A percentile compares a stretch with the other conserved stretches of the same genome.
These are phyloP conservation scores for Eremophila alpestris DNA, from an alignment of 2,797 vertebrate species.

Conservation along the genomic window DNA sequence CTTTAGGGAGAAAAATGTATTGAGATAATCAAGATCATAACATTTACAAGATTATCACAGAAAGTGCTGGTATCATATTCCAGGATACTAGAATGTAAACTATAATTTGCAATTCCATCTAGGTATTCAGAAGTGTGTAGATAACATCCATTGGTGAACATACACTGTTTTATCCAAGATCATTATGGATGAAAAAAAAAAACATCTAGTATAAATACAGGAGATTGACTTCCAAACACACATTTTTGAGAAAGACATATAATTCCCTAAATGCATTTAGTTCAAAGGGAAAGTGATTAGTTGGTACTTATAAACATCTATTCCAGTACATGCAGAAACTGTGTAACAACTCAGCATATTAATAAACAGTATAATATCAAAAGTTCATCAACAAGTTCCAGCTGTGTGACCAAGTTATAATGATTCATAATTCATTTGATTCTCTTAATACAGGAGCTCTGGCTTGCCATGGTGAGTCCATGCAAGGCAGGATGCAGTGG, in stretches of 20 bases:
- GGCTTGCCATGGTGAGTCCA: neutral
- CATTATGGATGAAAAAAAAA: neutral
- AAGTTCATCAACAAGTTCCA: neutral
- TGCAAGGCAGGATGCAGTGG: neutral
- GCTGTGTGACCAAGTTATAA: neutral
- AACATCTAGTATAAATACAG: neutral
- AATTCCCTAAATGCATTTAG: fast-evolving
- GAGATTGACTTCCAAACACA: neutral
- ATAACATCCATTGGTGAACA: neutral
- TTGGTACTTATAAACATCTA: neutral
- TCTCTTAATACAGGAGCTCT: neutral
- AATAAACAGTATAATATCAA: neutral
- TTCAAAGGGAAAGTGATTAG: neutral
- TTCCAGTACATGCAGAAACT: neutral
- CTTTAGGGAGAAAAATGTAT: neutral
- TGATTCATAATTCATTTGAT: neutral
- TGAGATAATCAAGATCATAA: neutral
- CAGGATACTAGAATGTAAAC: neutral
- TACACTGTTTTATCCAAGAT: neutral
- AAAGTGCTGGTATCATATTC: neutral
- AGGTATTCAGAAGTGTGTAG: neutral
- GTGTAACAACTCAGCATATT: neutral
- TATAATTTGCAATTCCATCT: neutral
- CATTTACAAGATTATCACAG: neutral
- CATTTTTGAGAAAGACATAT: neutral